A percentile compares a stretch with the other conserved stretches of the same genome.
These are phyloP conservation scores for Numida meleagris DNA, from an alignment of 2,113 vertebrate genomes.

Conservation along the genomic window DNA sequence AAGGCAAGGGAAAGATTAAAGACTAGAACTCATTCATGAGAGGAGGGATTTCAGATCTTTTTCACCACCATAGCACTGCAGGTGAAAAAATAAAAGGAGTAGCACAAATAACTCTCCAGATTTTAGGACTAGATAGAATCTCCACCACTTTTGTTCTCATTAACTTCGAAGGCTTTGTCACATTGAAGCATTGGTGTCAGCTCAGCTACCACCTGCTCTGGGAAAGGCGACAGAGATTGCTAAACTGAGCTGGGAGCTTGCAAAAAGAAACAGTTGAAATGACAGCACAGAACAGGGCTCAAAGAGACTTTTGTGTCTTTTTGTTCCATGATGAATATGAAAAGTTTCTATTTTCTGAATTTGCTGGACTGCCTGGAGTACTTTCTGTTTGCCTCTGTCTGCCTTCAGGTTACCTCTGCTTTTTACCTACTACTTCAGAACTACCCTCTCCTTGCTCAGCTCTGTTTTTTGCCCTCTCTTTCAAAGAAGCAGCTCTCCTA, in stretches of 20 bases:
- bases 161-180: background rate
- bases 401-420: background rate
- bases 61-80: background rate
- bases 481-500: background rate
- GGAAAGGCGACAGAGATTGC: background rate
- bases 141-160: background rate
- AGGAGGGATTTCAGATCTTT: background rate
- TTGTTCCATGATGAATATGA: background rate
- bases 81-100: background rate
- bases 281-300: background rate
- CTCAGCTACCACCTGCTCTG: background rate
- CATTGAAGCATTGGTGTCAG: background rate
- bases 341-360: background rate
- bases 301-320: background rate
- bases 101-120: background rate
- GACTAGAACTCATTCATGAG: fast-evolving
- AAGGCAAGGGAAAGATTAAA: background rate
- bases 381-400: background rate
- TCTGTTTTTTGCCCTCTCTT: background rate
- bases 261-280: background rate
- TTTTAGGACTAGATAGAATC: background rate
- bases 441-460: background rate
- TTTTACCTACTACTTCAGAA: background rate
- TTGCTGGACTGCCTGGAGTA: background rate
- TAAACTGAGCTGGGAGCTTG: background rate